Evolutionary conservation across 1,140 invertebrate genomes (phyloP), one percentile per base, ranked within the genome.

Genomic region (Calephelis virginiensis): DNA sequence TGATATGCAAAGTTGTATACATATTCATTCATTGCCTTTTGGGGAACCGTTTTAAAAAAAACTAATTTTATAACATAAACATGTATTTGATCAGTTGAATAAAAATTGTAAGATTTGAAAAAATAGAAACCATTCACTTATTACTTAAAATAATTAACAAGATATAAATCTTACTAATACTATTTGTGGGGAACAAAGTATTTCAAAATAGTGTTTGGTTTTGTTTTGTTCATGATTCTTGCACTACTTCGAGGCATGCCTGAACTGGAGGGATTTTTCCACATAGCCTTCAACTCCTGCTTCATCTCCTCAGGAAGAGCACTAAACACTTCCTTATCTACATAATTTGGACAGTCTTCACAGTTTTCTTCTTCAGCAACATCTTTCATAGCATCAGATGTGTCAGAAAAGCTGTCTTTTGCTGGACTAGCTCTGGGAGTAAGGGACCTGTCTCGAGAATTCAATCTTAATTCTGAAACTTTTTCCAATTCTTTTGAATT

Each of bases 161-260:
- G 78, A 82, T 89, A 84, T 53, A 85, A 86, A 83, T 85, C 77
- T 85, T 82, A 83, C 78, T 85, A 89, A 86, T 89, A 89, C 83
- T 90, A 93, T 92, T 93, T 93, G 78, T 93, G 92, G 77, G 93
- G 92, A 79, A 94, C 89, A 83, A 94, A 93, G 90, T 94, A 94
- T 89, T 93, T 92, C 81, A 93, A 90, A 66, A 91, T 93, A 92
- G 82, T 83, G 83, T 92, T 93, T 64, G 88, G 75, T 84, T 90
- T 90, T 68, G 82, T 71, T 86, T 89, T 89, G 82, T 89, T 90
- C 75, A 78, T 75, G 63, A 72, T 85, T 80, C 85, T 90, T 28
- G 84, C 80, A 78, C 86, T 91, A 80, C 91, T 93, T 69, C 90
- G 85, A 28, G 84, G 76, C 69, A 83, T 63, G 37, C 81, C 84